Evolutionary conservation across 2,797 vertebrate genomes (phyloP), one percentile per base, ranked within the genome.

Genomic region (Silurus lanzhouensis): DNA sequence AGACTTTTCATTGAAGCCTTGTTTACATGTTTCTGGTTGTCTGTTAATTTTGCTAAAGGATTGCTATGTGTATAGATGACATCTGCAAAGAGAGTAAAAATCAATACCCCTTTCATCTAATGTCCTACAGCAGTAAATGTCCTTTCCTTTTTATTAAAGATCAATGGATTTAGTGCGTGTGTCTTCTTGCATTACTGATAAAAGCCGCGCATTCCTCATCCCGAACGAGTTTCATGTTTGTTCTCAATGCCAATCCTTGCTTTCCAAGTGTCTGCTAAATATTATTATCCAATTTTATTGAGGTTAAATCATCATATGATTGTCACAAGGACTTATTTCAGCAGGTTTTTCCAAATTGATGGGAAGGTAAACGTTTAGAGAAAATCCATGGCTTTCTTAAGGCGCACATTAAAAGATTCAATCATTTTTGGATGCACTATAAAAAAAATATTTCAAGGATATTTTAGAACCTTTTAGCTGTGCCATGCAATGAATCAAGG

Each of bases 111-210:
- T 71, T 71, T 84, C 1, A 20, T 20, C 38, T 68, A 44, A 87
- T 68, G 80, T 27, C 71, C 84, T 22, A 27, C 76, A 44, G 38
- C 60, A 55, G 48, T 66, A 19, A 66, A 61, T 57, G 77, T 61
- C 67, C 46, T 83, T 83, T 10, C 38, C 55, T 77, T 60, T 58
- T 86, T 83, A 83, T 83, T 80, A 77, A 83, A 80, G 85, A 83
- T 79, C 74, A 81, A 77, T 86, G 61, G 52, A 76, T 86, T 2
- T 22, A 44, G 71, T 27, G 12, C 57, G 66, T 71, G 57, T 63
- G 64, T 81, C 72, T 52, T 77, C n/a, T 72, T 68, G 71, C 55
- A 38, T 27, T 74, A 13, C 61, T 61, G 84, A 76, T 77, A 64
- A 82, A 86, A 86, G 70, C 48, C 66, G 6, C 17, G 57, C 81